These are phyloP conservation scores for Tenthredo notha DNA, from an alignment of 2,888 invertebrate species.

Conservation along the genomic window DNA sequence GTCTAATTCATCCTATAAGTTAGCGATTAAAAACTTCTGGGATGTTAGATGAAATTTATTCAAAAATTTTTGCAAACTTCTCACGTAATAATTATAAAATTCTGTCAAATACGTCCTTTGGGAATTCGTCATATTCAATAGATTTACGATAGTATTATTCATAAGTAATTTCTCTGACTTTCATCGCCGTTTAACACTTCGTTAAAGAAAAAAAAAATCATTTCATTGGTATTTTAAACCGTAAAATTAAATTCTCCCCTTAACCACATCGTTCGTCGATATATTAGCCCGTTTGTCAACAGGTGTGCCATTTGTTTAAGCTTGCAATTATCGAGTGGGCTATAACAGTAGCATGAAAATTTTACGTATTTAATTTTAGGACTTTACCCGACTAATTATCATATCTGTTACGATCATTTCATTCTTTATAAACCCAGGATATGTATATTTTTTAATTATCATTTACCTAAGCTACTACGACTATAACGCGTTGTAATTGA, in stretches of 20 bases:
- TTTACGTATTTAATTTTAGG: neutral
- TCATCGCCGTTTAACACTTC: neutral
- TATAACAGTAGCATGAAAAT: neutral
- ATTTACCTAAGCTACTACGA: neutral
- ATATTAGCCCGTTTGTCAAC: slow-evolving; percentile 14
- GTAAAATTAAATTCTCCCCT: neutral
- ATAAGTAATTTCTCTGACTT: neutral
- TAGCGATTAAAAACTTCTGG: neutral
- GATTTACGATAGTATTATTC: neutral
- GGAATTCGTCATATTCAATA: neutral
- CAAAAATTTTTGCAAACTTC: neutral
- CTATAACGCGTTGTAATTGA: neutral
- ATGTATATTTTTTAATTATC: neutral
- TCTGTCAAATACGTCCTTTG: neutral
- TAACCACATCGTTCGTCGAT: neutral
- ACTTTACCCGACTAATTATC: neutral
- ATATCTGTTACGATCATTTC: neutral
- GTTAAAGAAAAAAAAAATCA: neutral
- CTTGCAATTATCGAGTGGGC: slow-evolving; percentile 6
- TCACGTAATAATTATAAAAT: neutral
- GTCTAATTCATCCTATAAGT: neutral
- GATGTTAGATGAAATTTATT: neutral
- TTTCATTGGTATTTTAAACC: neutral
- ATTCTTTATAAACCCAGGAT: neutral
- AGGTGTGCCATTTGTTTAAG: slow-evolving; percentile 31